A percentile compares a stretch with the other conserved stretches of the same genome.
phyloP scores from a whole-genome alignment of 2,888 invertebrate genomes.

The Standfussiana lucernea region DNA sequence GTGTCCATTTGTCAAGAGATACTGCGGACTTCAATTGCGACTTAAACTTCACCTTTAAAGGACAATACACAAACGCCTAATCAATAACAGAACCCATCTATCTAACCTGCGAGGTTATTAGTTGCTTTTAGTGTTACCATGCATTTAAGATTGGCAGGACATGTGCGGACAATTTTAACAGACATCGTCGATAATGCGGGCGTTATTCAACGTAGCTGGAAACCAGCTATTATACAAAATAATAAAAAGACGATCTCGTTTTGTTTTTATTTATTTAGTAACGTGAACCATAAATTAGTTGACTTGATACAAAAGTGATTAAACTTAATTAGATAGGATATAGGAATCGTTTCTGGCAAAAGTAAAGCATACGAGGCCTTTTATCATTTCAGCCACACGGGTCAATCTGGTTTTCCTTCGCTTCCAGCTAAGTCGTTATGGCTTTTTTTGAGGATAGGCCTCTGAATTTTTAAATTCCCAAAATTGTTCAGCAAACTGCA shows the following conservation, averaged over 20 bases:
- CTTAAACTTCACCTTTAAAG: slow-evolving; percentile 77
- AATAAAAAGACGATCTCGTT: neutral
- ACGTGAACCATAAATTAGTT: neutral
- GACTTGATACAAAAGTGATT: neutral
- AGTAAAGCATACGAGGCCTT: neutral
- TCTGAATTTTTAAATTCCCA: neutral
- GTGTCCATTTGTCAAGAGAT: slow-evolving; percentile 59
- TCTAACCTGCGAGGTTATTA: slow-evolving; percentile 81
- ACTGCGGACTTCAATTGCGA: slow-evolving; percentile 64
- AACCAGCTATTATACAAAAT: neutral
- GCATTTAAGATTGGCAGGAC: slow-evolving; percentile 23
- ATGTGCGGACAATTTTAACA: neutral
- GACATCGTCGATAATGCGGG: neutral
- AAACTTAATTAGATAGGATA: neutral
- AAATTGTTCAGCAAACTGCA: neutral
- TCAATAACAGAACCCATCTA: slow-evolving; percentile 77
- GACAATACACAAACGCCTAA: slow-evolving; percentile 78
- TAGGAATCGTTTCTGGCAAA: neutral
- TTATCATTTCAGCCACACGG: neutral
- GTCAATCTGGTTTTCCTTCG: neutral
- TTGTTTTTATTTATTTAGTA: neutral
- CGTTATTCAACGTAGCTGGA: neutral
- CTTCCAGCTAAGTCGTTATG: neutral
- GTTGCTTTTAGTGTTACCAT: slow-evolving; percentile 66
- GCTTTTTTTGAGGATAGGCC: no score